phyloP scores from a whole-genome alignment of 2,797 vertebrate species.

The Chaetodon trifasciatus region DNA sequence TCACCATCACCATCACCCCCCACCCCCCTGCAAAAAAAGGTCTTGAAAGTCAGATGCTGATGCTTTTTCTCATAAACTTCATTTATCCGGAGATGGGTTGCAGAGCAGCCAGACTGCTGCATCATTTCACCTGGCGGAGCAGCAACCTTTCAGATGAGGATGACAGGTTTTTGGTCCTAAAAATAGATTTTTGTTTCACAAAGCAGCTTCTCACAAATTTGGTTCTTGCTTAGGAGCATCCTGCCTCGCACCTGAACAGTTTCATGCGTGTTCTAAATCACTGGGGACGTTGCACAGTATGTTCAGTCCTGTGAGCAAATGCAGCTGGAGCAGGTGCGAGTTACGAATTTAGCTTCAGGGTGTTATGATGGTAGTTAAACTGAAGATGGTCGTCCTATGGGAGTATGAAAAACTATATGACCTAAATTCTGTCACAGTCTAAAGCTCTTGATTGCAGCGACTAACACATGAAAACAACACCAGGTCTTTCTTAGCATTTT shows the following conservation, averaged over 20 bases:
- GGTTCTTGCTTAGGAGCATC: not conserved
- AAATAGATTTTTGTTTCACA: constrained; percentile 4
- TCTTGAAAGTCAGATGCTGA: not conserved
- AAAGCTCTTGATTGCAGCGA: constrained; percentile 15
- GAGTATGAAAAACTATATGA: constrained; percentile 34
- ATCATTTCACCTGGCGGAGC: not conserved
- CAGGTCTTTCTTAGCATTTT: constrained; percentile 4
- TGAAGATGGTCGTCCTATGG: constrained; percentile 20
- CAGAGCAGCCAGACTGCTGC: not conserved
- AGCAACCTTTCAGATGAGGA: constrained; percentile 3
- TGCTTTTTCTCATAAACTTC: not conserved
- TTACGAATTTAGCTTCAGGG: constrained; percentile 54
- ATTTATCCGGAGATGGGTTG: not conserved
- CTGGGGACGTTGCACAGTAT: not conserved
- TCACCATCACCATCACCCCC: too few species aligned
- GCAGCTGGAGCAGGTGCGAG: constrained; percentile 64
- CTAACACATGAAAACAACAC: constrained; percentile 22
- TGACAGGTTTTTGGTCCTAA: constrained; percentile 20
- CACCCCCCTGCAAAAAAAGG: too few species aligned
- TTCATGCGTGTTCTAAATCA: constrained; percentile 14
- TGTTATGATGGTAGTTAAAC: constrained; percentile 44
- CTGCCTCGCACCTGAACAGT: not conserved
- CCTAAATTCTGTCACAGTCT: constrained; percentile 57
- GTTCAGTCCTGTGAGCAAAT: constrained; percentile 14
- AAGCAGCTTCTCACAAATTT: not conserved